These are phyloP conservation scores for Vespertilio murinus DNA, from an alignment of 2,797 vertebrate genomes.

Conservation along the genomic window DNA sequence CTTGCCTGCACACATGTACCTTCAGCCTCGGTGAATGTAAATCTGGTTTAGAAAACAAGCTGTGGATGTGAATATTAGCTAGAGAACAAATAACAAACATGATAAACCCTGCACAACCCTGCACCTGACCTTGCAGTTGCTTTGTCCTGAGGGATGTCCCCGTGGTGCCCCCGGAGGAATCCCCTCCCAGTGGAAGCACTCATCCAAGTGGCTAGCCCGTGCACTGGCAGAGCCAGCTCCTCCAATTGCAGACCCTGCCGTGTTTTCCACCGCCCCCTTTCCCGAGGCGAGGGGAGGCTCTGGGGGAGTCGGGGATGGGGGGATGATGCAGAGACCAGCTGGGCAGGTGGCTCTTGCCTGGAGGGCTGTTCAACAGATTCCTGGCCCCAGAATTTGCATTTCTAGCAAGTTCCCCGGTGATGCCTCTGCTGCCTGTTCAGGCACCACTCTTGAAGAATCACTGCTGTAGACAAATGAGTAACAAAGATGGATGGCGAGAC, in stretches of 20 bases:
- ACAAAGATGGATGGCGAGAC: too few species aligned
- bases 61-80: neutral
- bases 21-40: neutral
- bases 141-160: neutral
- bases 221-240: neutral
- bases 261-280: fast-evolving
- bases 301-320: fast-evolving
- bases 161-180: neutral
- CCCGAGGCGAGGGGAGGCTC: fast-evolving
- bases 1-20: fast-evolving
- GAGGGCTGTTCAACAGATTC: fast-evolving
- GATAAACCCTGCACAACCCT: too few species aligned
- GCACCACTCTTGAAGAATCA: neutral
- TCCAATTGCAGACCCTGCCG: neutral
- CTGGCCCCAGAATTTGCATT: neutral
- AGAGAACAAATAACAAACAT: neutral
- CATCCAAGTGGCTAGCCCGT: too few species aligned
- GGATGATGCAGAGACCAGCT: too few species aligned
- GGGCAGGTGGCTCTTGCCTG: too few species aligned
- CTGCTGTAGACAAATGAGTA: neutral
- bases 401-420: neutral
- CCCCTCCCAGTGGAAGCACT: too few species aligned
- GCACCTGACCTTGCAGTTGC: neutral
- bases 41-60: neutral
- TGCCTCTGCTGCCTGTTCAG: neutral